Base-by-base conservation (phyloP, 2,797 vertebrate genomes). In the Arctocebus calabarensis region DNA sequence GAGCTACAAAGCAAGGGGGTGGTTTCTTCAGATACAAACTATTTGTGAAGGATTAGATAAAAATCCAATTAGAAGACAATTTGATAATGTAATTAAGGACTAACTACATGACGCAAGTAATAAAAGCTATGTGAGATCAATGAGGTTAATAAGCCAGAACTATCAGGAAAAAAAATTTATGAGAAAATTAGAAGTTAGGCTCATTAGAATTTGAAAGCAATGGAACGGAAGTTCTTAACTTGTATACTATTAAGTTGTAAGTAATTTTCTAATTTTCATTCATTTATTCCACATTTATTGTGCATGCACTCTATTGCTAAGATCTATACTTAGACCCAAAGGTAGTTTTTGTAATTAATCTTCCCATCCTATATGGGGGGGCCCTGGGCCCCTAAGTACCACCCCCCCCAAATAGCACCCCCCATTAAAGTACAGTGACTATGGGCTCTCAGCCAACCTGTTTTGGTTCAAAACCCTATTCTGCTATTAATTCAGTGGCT, bases 51-150 rank as follows among this genome's bases (percentile, higher is more conserved):
- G 79, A 84, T 90, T 88, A 88, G 32, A 66, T 77, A 82, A 66
- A 84, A 13, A 90, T 45, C n/a, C 19, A 61, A 82, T 88, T 88
- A 88, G 75, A 94, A 64, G 37, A 82, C n/a, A 88, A 86, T 48
- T 32, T 6, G 79, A 91, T 62, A 86, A 91, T 79, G 25, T 88
- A 88, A 94, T 77, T 81, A 94, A 94, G 45, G 52, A 43, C n/a
- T 82, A 84, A 88, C 68, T 70, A 59, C 52, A 84, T 79, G 43
- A 66, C 85, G 34, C 34, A 93, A 85, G 90, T 73, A 90, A 87
- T 75, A 87, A 94, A 95, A 92, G 61, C 37, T 66, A 77, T 27
- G 34, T 23, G 37, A 88, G 59, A 66, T 66, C 87, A 89, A 92
- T 43, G 77, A 87, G n/a, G 32, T 16, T 52, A 88, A 87, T 83